Evolutionary conservation across 1,140 invertebrate species (phyloP).

Genomic region (Hyles euphorbiae): DNA sequence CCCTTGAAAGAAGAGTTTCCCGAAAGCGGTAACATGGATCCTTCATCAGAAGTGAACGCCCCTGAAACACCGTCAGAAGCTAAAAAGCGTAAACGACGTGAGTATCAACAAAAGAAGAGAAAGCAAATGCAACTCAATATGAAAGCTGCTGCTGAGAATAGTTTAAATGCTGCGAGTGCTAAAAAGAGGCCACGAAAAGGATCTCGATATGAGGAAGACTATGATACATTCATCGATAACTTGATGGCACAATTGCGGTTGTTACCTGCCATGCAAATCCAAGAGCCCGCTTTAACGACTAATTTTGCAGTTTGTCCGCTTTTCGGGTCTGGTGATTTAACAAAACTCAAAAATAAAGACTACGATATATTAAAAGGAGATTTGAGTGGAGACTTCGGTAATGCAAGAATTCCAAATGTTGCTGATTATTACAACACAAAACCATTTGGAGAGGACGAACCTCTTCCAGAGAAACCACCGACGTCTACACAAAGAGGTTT

Average conservation of each 20-base stretch:
- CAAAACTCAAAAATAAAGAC: slow-evolving; percentile 82
- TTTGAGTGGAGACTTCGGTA: slow-evolving; percentile 86
- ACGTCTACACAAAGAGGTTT: slow-evolving; percentile 91
- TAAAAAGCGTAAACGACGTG: slow-evolving; percentile 86
- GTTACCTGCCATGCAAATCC: slow-evolving; percentile 89
- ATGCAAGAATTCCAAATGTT: slow-evolving; percentile 80
- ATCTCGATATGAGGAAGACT: slow-evolving; percentile 92
- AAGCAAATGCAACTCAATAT: slow-evolving; percentile 78
- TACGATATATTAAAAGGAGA: slow-evolving; percentile 84
- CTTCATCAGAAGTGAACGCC: slow-evolving; percentile 54
- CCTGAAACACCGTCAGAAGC: slow-evolving; percentile 80
- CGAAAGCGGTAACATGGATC: slow-evolving; percentile 60
- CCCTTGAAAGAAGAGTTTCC: slow-evolving; percentile 77
- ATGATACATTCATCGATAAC: slow-evolving; percentile 92
- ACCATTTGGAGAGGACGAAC: slow-evolving; percentile 87
- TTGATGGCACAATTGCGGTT: slow-evolving; percentile 89
- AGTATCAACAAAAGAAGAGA: slow-evolving; percentile 91
- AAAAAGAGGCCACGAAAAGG: slow-evolving; percentile 90
- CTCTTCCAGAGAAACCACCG: slow-evolving; percentile 81
- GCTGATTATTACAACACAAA: slow-evolving; percentile 89
- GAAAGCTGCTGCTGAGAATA: slow-evolving; percentile 76
- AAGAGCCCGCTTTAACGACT: slow-evolving; percentile 90
- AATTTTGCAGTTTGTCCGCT: slow-evolving; percentile 89
- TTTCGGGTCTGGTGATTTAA: slow-evolving; percentile 87
- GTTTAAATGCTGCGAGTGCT: slow-evolving; percentile 77